phyloP scores from a whole-genome alignment of 2,113 vertebrate genomes.

The Diphyllodes magnificus region DNA sequence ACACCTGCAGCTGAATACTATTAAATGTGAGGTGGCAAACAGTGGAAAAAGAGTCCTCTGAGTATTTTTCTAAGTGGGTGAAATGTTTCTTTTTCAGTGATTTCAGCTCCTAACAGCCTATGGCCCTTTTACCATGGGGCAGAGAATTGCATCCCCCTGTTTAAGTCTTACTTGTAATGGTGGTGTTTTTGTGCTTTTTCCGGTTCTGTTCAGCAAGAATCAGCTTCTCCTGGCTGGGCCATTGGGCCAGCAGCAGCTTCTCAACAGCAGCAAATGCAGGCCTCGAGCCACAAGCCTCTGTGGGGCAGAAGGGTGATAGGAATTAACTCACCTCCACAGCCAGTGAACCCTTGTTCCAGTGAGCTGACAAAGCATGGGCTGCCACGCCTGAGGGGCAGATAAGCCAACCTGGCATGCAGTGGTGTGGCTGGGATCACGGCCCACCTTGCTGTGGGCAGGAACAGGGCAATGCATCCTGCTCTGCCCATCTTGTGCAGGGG shows the following conservation, averaged over 20 bases:
- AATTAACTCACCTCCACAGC: background rate
- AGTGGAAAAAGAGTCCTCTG: background rate
- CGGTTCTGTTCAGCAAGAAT: slow-evolving; percentile 55
- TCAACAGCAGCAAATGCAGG: slow-evolving; percentile 13
- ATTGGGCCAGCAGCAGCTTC: slow-evolving; percentile 51
- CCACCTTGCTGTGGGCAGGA: background rate
- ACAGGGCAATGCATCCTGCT: background rate
- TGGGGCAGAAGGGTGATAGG: background rate
- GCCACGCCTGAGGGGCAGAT: background rate
- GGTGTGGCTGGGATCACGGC: background rate
- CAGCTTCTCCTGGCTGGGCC: slow-evolving; percentile 67
- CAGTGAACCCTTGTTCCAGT: background rate
- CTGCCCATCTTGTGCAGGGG: rapidly evolving
- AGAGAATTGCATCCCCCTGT: background rate
- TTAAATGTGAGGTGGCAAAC: background rate
- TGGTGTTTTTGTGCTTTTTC: slow-evolving; percentile 66
- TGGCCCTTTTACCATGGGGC: rapidly evolving
- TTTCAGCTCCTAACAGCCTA: background rate
- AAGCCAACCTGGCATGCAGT: background rate
- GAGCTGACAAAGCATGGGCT: rapidly evolving
- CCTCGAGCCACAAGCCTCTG: slow-evolving; percentile 33
- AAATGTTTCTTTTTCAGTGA: background rate
- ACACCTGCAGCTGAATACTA: background rate
- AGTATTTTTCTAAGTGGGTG: background rate
- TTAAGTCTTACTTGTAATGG: slow-evolving; percentile 74